These are phyloP conservation scores for Pithys albifrons DNA, from an alignment of 2,113 vertebrate species.

Conservation along the genomic window DNA sequence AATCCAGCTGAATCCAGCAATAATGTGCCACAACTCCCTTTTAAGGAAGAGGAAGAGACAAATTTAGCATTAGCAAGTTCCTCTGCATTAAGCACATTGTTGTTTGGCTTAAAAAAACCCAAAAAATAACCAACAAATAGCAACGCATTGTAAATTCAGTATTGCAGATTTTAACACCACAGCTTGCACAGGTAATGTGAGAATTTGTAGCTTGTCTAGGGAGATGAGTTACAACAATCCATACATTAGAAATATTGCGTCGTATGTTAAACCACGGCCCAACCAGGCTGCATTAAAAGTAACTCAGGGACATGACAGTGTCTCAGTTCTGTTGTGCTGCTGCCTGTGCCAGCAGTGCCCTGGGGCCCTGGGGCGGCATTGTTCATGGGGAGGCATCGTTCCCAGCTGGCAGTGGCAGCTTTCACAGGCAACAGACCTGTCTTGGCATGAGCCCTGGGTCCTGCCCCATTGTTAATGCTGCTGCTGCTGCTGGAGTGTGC, in stretches of 20 bases:
- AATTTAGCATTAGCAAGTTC: neutral
- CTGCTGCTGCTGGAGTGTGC: neutral
- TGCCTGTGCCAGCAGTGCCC: neutral
- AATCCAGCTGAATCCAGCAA: neutral
- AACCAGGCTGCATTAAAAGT: neutral
- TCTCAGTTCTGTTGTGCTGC: neutral
- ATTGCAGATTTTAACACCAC: neutral
- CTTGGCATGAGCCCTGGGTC: neutral
- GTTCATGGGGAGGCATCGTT: fast-evolving
- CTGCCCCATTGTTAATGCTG: fast-evolving
- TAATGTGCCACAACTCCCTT: fast-evolving
- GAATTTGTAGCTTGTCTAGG: neutral
- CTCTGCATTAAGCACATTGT: neutral
- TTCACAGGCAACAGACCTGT: neutral
- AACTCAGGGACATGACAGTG: neutral
- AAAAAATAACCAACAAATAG: neutral
- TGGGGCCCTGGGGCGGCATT: fast-evolving
- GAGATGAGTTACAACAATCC: neutral
- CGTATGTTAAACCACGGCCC: neutral
- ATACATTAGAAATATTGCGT: neutral
- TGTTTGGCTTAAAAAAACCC: neutral
- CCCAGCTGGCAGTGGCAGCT: fast-evolving
- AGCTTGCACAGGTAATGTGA: neutral
- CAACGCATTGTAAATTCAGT: neutral
- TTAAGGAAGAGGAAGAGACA: neutral